These are phyloP conservation scores for Dipodomys ordii DNA, from an alignment of 2,113 vertebrate species.

Conservation along the genomic window DNA sequence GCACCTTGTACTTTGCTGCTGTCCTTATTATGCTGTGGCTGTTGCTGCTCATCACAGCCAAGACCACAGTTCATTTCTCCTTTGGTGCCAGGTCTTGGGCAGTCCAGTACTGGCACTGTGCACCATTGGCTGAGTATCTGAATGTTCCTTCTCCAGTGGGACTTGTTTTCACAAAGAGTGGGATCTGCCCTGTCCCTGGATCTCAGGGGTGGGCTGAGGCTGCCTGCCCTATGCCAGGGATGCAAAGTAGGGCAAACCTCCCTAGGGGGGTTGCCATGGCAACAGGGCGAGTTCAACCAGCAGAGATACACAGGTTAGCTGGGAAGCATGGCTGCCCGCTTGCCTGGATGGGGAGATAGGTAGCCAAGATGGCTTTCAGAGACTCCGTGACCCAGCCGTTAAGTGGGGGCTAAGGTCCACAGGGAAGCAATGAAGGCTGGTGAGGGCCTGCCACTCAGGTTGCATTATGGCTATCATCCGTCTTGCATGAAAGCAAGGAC, in stretches of 20 bases:
- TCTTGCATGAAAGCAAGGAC: neutral
- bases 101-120: neutral
- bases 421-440: neutral
- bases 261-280: conserved; percentile 75
- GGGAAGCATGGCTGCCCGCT: neutral
- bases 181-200: conserved; percentile 30
- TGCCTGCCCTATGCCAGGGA: conserved; percentile 35
- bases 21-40: fast-evolving
- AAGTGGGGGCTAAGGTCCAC: neutral
- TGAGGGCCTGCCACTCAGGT: fast-evolving
- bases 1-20: fast-evolving
- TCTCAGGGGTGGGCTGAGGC: conserved; percentile 47
- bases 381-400: conserved; percentile 30
- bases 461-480: neutral
- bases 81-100: neutral
- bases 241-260: conserved; percentile 79
- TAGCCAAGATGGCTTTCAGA: neutral
- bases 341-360: neutral
- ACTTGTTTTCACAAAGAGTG: neutral
- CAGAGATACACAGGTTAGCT: conserved; percentile 22
- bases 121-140: neutral
- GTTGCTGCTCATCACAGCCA: neutral
- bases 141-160: neutral
- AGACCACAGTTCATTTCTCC: neutral
- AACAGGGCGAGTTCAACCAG: conserved; percentile 74